Conservation (phyloP, 2,888 invertebrate genomes). For the Strigamia maritima region DNA sequence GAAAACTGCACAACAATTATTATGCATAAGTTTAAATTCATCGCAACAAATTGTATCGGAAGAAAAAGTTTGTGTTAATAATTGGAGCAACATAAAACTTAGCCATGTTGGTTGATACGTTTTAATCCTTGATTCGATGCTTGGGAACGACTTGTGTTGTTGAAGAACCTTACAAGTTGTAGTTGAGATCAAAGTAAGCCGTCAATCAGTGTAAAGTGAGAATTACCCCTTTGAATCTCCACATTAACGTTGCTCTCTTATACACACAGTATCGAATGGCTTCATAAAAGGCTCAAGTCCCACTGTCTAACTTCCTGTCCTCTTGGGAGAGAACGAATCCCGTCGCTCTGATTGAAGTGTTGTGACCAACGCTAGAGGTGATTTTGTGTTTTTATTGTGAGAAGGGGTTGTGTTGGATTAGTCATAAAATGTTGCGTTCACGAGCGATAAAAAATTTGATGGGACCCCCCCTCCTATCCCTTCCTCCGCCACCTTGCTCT, state of each 20-base stretch:
- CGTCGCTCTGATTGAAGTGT: constrained; percentile 29
- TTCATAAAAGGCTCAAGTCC: constrained; percentile 34
- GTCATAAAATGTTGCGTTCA: constrained; percentile 31
- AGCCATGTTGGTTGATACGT: neutral
- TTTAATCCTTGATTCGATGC: constrained; percentile 29
- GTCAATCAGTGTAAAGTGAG: constrained; percentile 32
- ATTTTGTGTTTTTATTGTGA: constrained; percentile 27
- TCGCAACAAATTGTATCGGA: neutral
- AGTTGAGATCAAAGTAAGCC: constrained; percentile 34
- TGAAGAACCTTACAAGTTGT: constrained; percentile 21
- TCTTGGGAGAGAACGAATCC: constrained; percentile 32
- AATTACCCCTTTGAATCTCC: constrained; percentile 26
- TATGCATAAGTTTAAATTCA: too few relatives aligned
- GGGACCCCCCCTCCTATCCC: neutral
- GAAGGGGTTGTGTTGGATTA: constrained; percentile 34
- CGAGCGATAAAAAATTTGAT: constrained; percentile 34
- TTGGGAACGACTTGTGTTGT: constrained; percentile 9
- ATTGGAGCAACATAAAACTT: neutral
- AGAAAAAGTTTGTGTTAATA: neutral
- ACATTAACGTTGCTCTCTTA: constrained; percentile 32
- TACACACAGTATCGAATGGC: constrained; percentile 34
- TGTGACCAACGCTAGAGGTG: constrained; percentile 34
- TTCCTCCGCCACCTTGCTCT: constrained; percentile 8
- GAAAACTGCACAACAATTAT: too few relatives aligned
- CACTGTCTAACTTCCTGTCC: constrained; percentile 31